Percentiles rank a stretch among this genome's conserved stretches.
Evolutionary conservation across 53 echinoderm and acorn worm genomes (phyloP).

Genomic region (Paracentrotus lividus): DNA sequence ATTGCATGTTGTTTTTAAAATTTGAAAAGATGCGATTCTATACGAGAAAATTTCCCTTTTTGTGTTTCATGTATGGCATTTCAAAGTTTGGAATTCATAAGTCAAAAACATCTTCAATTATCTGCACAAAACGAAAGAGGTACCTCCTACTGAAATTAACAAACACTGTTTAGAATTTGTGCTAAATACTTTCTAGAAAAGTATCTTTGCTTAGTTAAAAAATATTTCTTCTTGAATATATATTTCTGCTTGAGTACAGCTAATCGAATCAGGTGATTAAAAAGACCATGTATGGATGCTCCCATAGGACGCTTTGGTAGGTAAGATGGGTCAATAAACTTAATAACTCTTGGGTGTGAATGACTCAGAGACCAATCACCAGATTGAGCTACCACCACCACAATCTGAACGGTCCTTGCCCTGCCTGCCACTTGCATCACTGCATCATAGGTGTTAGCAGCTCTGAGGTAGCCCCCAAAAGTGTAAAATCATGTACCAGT

Average conservation of each 20-base stretch:
- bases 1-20: too few relatives aligned
- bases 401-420: background rate
- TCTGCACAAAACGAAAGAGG: too few relatives aligned
- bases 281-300: background rate
- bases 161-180: too few relatives aligned
- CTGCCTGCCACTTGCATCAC: conserved; percentile 18
- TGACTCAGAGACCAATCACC: conserved; percentile 41
- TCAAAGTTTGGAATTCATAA: too few relatives aligned
- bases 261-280: background rate
- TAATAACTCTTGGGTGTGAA: conserved; percentile 34
- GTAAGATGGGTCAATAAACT: conserved; percentile 41
- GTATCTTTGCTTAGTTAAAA: too few relatives aligned
- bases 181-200: too few relatives aligned
- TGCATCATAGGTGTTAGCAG: background rate
- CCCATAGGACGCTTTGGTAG: background rate
- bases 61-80: too few relatives aligned
- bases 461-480: background rate
- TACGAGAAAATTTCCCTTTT: too few relatives aligned
- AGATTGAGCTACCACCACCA: conserved; percentile 2
- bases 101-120: too few relatives aligned
- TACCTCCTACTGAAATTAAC: too few relatives aligned
- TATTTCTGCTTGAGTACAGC: background rate
- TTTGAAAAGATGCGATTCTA: too few relatives aligned
- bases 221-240: too few relatives aligned
- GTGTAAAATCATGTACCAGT: background rate